Evolutionary conservation across 2,888 invertebrate genomes (phyloP), one percentile per base, ranked within the genome.

Genomic region (Parthenolecanium corni): DNA sequence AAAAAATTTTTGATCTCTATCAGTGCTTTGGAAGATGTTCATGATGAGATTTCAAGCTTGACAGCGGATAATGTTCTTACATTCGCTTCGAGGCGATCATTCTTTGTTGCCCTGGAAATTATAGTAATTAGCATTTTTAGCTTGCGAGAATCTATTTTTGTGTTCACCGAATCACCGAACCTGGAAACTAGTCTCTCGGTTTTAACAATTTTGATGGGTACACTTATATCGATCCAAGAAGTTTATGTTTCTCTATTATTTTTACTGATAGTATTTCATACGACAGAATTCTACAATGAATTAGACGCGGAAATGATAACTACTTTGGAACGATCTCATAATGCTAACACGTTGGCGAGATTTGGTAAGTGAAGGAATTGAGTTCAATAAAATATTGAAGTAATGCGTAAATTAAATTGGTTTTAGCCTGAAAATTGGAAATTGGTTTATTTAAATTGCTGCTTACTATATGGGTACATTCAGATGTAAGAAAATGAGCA

Each of bases 241-340:
- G 42, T 36, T 21, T 54, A 54, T 40, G 40, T 54, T 54, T 54
- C 54, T 23, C 24, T 54, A 23, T 54, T 54, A 23, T 54, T 40
- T 40, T 40, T 54, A 24, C 24, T 54, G 40, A 54, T 42, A 16
- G 38, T 42, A 3, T 54, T 40, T 6, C 38, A 24, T 18, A 38
- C 40, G 40, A 54, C 24, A 40, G 38, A 23, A 24, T 54, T 42
- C 40, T 54, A 54, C 24, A 9, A 31, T 4, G 9, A 31, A 31
- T 4, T 31, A 31, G 9, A 31, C 9, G 31, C 31, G 31, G 31
- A 31, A 31, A 31, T 31, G 4, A 9, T 6, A 4, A 31, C 9
- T 31, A 9, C 9, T 6, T 31, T 31, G 9, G 9, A 31, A 31
- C 5, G 9, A 4, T 4, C 31, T 6, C 9, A 9, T 9, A 31